Base-by-base conservation (phyloP, 1,140 invertebrate genomes). In the Drosophila navojoa region DNA sequence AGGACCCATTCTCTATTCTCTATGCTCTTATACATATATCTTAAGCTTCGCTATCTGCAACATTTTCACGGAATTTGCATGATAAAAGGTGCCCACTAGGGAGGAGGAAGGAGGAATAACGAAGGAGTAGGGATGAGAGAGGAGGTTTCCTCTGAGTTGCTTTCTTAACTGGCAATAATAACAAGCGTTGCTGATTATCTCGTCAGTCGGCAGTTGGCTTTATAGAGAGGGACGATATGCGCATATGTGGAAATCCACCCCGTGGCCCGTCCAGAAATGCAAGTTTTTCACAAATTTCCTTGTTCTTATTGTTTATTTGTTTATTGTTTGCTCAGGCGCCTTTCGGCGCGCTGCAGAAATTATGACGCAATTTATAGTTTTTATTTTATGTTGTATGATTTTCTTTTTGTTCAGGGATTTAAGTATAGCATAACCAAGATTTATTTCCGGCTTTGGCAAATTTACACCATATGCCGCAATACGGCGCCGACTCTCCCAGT, bases 311-410 rank as follows among this genome's bases (percentile, higher is more conserved):
- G 77, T 76, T 81, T 77, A 67, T 60, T 57, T 15, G 64, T 44
- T n/a, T 44, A 16, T 44, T 44, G 42, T 44, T n/a, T 44, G 42
- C 15, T n/a, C 15, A 44, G 13, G 27, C 49, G 70, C 54, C 70
- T 72, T 72, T 67, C 55, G 59, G 29, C 55, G 32, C 49, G 15
- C n/a, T 25, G n/a, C 49, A 27, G 42, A 89, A 87, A 87, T 87
- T 89, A 87, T 87, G 82, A 87, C 82, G 82, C 82, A 87, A 89
- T 87, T 89, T 82, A 87, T 87, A 87, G 82, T 87, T 89, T 87
- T 76, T 66, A 50, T 70, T 79, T 70, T 52, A 45, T 63, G 60
- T 38, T 22, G 3, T 59, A 25, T 44, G 45, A 58, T 22, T 49
- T 49, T 71, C 40, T 38, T 50, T 62, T 86, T 81, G 81, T 75